A percentile compares a stretch with the other conserved stretches of the same genome.
Evolutionary conservation across 2,888 invertebrate species (phyloP).

Genomic region (Leptinotarsa rubiginosa): DNA sequence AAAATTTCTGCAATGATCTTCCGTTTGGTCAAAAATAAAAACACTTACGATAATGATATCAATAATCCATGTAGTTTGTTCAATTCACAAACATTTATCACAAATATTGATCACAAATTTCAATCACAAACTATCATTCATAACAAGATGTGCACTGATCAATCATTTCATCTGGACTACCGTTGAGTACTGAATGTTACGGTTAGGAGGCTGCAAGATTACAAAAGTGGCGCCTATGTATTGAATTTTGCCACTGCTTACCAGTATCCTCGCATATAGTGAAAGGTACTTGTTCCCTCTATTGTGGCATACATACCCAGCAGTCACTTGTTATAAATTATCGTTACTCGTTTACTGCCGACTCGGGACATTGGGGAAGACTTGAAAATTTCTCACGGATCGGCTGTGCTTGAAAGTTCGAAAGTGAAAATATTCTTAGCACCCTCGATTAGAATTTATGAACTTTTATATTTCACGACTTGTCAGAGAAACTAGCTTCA

Average conservation of each 20-base stretch:
- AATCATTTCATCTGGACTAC: conserved; percentile 15
- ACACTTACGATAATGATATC: not conserved
- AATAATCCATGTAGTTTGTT: not conserved
- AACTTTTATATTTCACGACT: too few relatives aligned
- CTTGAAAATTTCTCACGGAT: conserved; percentile 33
- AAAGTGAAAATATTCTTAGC: not conserved
- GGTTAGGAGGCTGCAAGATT: conserved; percentile 30
- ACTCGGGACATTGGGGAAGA: conserved; percentile 32
- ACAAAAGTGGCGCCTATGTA: conserved; percentile 45
- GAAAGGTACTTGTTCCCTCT: conserved; percentile 46
- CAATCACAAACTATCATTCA: not conserved
- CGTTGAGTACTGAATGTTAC: conserved; percentile 17
- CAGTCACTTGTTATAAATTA: conserved; percentile 31
- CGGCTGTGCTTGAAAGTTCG: conserved; percentile 7
- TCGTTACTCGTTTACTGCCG: conserved; percentile 37
- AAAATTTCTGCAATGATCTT: too few relatives aligned
- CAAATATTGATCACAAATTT: conserved; percentile 11
- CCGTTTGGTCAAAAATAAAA: not conserved
- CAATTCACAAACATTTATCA: conserved; percentile 1
- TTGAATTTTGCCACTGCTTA: conserved; percentile 44
- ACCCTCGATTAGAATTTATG: too few relatives aligned
- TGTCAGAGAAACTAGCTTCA: too few relatives aligned
- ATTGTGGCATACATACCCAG: conserved; percentile 33
- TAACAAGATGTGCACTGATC: conserved; percentile 8
- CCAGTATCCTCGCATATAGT: conserved; percentile 42